These are phyloP conservation scores for Mythimna loreyi DNA, from an alignment of 2,888 invertebrate genomes.

Conservation along the genomic window DNA sequence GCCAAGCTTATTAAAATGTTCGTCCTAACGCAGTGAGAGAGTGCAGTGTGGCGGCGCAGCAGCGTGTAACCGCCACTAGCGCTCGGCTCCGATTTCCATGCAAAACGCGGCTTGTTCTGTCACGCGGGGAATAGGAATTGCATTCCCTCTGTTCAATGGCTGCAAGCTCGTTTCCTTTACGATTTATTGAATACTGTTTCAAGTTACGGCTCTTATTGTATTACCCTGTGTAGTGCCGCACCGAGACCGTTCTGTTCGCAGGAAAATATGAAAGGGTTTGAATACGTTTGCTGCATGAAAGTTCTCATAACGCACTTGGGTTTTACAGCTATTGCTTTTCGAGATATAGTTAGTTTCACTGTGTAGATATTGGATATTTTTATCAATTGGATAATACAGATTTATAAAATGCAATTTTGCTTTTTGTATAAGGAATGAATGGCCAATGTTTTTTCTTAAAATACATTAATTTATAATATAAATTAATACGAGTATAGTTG, in stretches of 20 bases:
- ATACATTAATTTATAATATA: no score
- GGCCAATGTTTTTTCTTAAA: no score
- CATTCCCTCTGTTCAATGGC: conserved; percentile 35
- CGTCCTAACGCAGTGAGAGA: not conserved
- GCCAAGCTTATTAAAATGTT: not conserved
- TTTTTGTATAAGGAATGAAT: no score
- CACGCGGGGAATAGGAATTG: conserved; percentile 37
- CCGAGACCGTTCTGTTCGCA: not conserved
- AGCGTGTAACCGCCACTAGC: not conserved
- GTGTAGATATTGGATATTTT: no score
- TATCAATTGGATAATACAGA: no score
- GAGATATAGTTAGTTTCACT: no score
- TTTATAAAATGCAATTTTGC: no score
- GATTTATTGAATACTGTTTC: conserved; percentile 48
- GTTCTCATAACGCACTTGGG: not conserved
- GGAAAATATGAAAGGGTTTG: conserved; percentile 8
- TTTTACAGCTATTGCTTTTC: not conserved
- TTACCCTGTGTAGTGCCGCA: conserved; percentile 8
- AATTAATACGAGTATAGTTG: no score
- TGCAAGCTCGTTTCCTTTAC: conserved; percentile 18
- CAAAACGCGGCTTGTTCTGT: conserved; percentile 37
- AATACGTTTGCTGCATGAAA: no score
- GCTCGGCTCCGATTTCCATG: conserved; percentile 41
- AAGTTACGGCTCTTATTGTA: conserved; percentile 27
- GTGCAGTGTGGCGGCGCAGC: no score